Percentiles rank a stretch among this genome's conserved stretches.
Evolutionary conservation across 2,113 vertebrate genomes (phyloP).

Genomic region (Hoplias malabaricus): DNA sequence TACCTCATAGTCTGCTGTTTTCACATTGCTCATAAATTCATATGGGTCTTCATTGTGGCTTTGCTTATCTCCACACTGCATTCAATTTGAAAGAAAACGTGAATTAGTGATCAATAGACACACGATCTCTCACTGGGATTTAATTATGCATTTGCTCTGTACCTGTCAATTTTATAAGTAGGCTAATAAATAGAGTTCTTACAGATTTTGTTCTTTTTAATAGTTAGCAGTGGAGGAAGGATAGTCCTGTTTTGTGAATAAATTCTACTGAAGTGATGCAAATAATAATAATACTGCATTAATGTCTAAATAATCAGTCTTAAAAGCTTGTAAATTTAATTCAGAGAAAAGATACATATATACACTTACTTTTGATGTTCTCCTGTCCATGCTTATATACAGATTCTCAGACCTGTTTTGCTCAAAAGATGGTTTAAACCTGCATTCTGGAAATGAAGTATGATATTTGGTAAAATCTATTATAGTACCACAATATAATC

Average conservation of each 20-base stretch:
- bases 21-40: slow-evolving; percentile 23
- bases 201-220: background rate
- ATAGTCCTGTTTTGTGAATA: background rate
- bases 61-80: background rate
- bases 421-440: background rate
- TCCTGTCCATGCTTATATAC: slow-evolving; percentile 24
- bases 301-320: background rate
- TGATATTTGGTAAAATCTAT: background rate
- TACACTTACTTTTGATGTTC: background rate
- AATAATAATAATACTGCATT: background rate
- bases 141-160: background rate
- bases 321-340: background rate
- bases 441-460: background rate
- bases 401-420: background rate
- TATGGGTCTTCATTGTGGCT: background rate
- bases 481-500: background rate
- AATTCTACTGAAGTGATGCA: no score
- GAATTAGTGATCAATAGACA: background rate
- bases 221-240: background rate
- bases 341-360: background rate
- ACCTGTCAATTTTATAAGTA: no score
- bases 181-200: no score
- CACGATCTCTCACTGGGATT: background rate
- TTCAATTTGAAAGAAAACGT: background rate
- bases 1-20: background rate